Percentiles rank a stretch among this genome's conserved stretches.
These are phyloP conservation scores for Brachyhypopomus occidentalis DNA, from an alignment of 2,113 vertebrate species.

Conservation along the genomic window DNA sequence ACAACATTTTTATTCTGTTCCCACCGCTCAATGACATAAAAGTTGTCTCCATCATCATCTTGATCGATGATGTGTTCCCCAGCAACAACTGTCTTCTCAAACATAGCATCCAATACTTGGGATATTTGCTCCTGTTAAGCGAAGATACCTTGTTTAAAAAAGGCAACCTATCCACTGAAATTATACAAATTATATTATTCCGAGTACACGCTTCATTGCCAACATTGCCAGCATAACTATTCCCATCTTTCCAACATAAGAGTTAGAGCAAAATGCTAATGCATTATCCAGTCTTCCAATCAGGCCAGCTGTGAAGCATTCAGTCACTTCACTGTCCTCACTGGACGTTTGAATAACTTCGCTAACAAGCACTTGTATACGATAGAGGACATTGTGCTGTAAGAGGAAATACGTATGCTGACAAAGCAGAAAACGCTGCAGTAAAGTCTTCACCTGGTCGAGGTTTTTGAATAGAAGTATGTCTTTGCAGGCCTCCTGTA, in stretches of 20 bases:
- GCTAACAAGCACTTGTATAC: background rate
- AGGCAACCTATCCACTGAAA: too few species aligned
- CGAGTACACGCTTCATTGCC: too few species aligned
- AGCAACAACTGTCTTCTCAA: conserved; percentile 89
- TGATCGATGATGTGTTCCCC: conserved; percentile 96
- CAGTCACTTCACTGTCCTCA: background rate
- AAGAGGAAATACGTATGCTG: background rate
- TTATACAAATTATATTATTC: too few species aligned
- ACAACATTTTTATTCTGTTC: background rate
- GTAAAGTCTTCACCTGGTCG: conserved; percentile 83
- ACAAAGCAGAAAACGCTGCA: background rate
- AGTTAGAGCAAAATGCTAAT: too few species aligned
- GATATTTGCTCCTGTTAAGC: conserved; percentile 90
- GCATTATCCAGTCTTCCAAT: too few species aligned
- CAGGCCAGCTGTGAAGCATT: too few species aligned
- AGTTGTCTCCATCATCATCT: conserved; percentile 98
- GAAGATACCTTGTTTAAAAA: conserved; percentile 35
- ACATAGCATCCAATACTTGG: conserved; percentile 97
- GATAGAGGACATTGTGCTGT: background rate
- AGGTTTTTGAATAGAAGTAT: conserved; percentile 97
- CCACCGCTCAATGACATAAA: conserved; percentile 95
- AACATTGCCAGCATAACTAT: too few species aligned
- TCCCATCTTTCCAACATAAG: too few species aligned
- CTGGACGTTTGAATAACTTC: background rate
- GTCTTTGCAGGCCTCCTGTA: conserved; percentile 96